Base-by-base conservation (phyloP, 2,888 invertebrate species). In the Pachymerium ferrugineum region DNA sequence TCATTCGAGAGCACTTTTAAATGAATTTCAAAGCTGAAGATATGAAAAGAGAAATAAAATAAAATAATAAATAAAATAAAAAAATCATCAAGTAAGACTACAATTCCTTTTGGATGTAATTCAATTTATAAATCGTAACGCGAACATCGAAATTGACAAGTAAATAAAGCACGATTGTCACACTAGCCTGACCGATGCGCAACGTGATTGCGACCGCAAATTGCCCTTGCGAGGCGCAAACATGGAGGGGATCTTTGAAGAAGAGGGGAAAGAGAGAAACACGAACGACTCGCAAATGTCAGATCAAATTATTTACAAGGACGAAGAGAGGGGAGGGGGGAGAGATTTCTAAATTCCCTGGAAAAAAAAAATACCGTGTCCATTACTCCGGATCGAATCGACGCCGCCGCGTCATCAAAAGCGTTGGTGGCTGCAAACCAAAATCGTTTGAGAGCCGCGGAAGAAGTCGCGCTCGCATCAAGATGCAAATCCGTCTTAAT, bases 401-500 rank as follows among this genome's bases (percentile, higher is more conserved):
- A 10, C 54, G 14, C 22, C 22, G 54, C 12, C 54, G 14, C 22
- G 54, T 54, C 54, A 54, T n/a, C n/a, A n/a, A n/a, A n/a, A n/a
- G n/a, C 54, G 54, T 54, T 54, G 22, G 12, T 54, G 22, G 54
- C 22, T 54, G 54, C 25, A 22, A n/a, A 54, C 54, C 12, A 28
- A 54, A 54, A 54, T 54, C 25, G 28, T 54, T 54, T 54, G 22
- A 22, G 25, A 54, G 22, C 28, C 54, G 54, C 22, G 54, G 54
- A 54, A 54, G 54, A n/a, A 54, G 54, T 54, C 54, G 54, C 1
- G 54, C 54, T 25, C 54, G 54, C 54, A 54, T 54, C 54, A 54
- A 54, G 54, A 54, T 54, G 54, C 54, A 54, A 54, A 54, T 54
- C 54, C 54, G 54, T 54, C 54, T 54, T 54, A 54, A 54, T 54